A percentile compares a stretch with the other conserved stretches of the same genome.
Evolutionary conservation across 2,113 vertebrate species (phyloP).

Genomic region (Urocolius indicus): DNA sequence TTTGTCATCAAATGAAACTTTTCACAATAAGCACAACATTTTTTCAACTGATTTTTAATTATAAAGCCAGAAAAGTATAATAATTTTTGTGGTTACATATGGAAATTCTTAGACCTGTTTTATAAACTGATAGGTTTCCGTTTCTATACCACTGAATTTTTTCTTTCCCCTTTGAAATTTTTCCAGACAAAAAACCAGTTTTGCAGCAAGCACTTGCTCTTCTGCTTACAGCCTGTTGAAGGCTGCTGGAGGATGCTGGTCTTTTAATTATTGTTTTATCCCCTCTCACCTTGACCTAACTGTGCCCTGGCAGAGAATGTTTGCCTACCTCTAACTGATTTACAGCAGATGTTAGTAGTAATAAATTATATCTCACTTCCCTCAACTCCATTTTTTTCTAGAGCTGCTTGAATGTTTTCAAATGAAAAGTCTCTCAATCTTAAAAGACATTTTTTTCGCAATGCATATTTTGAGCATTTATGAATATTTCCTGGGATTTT

Average conservation of each 20-base stretch:
- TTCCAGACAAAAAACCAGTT: neutral
- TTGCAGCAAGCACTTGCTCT: neutral
- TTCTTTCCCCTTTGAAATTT: rapidly evolving
- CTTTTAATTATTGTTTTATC: slow-evolving; percentile 63
- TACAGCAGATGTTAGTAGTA: slow-evolving; percentile 65
- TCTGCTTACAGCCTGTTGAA: neutral
- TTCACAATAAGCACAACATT: neutral
- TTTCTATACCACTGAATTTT: neutral
- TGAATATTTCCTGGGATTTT: neutral
- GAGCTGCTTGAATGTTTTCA: slow-evolving; percentile 31
- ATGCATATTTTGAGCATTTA: neutral
- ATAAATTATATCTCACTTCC: slow-evolving; percentile 65
- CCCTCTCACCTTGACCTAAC: slow-evolving; percentile 64
- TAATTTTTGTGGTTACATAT: neutral
- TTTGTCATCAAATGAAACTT: neutral
- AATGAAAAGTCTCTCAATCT: slow-evolving; percentile 58
- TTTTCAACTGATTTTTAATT: neutral
- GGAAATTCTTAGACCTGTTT: neutral
- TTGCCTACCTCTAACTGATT: slow-evolving; percentile 67
- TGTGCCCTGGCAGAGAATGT: slow-evolving; percentile 51
- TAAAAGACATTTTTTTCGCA: neutral
- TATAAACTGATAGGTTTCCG: neutral
- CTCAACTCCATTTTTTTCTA: neutral
- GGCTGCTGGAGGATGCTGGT: neutral
- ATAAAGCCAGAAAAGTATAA: neutral